phyloP scores from a whole-genome alignment of 2,797 vertebrate species.

The Rallus crepitans region DNA sequence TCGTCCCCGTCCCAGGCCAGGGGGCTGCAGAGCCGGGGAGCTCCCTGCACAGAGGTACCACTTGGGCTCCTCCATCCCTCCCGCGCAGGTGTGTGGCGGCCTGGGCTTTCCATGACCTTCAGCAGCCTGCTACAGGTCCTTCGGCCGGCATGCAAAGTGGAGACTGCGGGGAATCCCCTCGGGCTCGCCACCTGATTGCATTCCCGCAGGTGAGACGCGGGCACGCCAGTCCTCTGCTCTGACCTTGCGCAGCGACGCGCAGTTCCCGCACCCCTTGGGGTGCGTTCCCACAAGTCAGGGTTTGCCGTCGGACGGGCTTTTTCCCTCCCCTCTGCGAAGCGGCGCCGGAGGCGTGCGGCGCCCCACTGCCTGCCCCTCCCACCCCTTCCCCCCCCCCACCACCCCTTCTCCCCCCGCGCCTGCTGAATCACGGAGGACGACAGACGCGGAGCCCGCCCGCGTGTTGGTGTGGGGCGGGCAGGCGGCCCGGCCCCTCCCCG shows the following conservation, averaged over 20 bases:
- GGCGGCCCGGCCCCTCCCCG: too few species aligned
- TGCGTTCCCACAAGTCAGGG: background rate
- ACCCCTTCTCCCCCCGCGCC: background rate
- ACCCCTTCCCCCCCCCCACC: conserved; percentile 16
- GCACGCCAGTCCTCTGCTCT: background rate
- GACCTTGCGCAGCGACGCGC: conserved; percentile 11
- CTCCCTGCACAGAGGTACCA: rapidly evolving
- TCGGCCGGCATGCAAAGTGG: rapidly evolving
- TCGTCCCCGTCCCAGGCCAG: too few species aligned
- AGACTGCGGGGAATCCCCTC: background rate
- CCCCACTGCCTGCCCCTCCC: conserved; percentile 71
- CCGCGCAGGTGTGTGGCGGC: rapidly evolving
- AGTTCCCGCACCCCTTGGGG: background rate
- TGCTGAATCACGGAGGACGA: conserved; percentile 81
- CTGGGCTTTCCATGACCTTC: rapidly evolving
- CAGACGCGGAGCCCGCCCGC: background rate
- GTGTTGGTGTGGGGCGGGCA: too few species aligned
- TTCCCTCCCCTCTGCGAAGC: background rate
- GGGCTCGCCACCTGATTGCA: background rate
- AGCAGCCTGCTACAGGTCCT: background rate
- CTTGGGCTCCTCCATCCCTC: background rate
- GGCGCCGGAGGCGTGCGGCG: conserved; percentile 20
- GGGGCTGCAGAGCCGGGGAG: background rate
- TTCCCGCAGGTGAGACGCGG: background rate
- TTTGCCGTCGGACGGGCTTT: background rate